Evolutionary conservation across 2,888 invertebrate genomes (phyloP).

Genomic region (Cinara cedri): DNA sequence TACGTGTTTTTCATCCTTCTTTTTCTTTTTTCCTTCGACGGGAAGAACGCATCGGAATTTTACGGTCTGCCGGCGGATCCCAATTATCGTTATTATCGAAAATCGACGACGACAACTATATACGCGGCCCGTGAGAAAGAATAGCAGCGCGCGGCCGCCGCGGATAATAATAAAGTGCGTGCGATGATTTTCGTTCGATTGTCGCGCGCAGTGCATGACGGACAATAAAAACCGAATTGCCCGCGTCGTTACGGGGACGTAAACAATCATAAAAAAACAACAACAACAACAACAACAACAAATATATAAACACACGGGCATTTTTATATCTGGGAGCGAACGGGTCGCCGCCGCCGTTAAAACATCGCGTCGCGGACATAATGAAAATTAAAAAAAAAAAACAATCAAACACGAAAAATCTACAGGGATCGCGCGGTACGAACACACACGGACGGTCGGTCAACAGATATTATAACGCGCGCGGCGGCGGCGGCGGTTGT

Average conservation of each 20-base stretch:
- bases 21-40: background rate
- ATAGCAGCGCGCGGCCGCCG: slow-evolving; percentile 17
- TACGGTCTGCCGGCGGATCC: slow-evolving; percentile 16
- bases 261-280: slow-evolving; percentile 21
- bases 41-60: slow-evolving; percentile 24
- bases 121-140: slow-evolving; percentile 24
- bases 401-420: too few species aligned
- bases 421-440: too few species aligned
- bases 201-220: too few species aligned
- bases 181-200: background rate
- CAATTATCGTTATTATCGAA: background rate
- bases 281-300: too few species aligned
- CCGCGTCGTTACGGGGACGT: background rate
- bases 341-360: too few species aligned
- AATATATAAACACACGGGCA: background rate
- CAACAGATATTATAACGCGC: too few species aligned
- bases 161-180: too few species aligned
- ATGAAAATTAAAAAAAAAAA: too few species aligned
- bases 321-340: background rate
- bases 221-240: slow-evolving; percentile 2
- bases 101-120: background rate
- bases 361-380: too few species aligned
- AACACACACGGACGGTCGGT: too few species aligned
- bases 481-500: too few species aligned
- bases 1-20: too few species aligned